Evolutionary conservation across 2,888 invertebrate species (phyloP).

Genomic region (Volucella inflata): DNA sequence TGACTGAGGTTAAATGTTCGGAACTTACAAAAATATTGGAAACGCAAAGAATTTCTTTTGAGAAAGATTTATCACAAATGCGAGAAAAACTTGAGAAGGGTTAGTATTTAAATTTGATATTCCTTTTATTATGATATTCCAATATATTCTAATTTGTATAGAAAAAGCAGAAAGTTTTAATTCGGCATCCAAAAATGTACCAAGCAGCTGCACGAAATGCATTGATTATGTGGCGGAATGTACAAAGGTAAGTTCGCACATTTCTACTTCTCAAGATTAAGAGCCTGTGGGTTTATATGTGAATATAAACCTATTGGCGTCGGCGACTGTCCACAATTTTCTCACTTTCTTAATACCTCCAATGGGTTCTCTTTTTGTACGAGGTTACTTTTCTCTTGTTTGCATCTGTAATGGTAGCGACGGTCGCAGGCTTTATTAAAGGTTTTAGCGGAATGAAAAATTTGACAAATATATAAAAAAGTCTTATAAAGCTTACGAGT

Average conservation of each 20-base stretch:
- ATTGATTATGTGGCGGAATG: slow-evolving; percentile 80
- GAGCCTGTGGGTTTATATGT: not conserved
- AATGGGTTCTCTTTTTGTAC: too few relatives aligned
- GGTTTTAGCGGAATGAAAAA: too few relatives aligned
- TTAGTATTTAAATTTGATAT: slow-evolving; percentile 5
- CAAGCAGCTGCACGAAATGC: slow-evolving; percentile 80
- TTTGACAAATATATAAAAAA: too few relatives aligned
- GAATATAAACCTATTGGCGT: too few relatives aligned
- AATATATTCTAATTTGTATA: not conserved
- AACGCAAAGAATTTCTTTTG: slow-evolving; percentile 83
- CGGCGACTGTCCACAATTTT: too few relatives aligned
- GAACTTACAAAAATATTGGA: slow-evolving; percentile 85
- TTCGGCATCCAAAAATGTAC: slow-evolving; percentile 63
- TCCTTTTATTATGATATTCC: not conserved
- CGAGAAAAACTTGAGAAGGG: slow-evolving; percentile 79
- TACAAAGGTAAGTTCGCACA: slow-evolving; percentile 79
- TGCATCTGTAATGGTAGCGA: too few relatives aligned
- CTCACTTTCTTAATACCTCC: too few relatives aligned
- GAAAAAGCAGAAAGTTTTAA: slow-evolving; percentile 76
- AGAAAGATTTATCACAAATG: slow-evolving; percentile 79
- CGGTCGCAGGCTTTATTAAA: too few relatives aligned
- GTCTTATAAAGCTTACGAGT: too few relatives aligned
- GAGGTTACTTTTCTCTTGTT: too few relatives aligned
- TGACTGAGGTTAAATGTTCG: slow-evolving; percentile 81
- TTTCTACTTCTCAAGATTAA: too few relatives aligned